Evolutionary conservation across 2,113 vertebrate genomes (phyloP), one percentile per base, ranked within the genome.

Genomic region (Larimichthys polyactis): DNA sequence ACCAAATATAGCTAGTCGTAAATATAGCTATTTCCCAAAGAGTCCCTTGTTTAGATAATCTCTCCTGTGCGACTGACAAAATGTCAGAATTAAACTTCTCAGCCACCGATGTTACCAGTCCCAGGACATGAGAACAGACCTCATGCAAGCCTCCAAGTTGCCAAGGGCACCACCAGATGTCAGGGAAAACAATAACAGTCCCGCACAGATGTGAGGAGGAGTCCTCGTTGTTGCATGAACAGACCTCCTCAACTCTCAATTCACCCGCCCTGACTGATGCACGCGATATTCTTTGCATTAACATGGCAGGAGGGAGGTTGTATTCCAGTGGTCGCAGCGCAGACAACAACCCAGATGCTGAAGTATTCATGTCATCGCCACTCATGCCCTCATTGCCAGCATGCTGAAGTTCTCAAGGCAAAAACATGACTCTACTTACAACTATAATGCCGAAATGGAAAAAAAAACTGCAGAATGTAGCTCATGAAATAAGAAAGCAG

Each of bases 91-190:
- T 24, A 40, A 36, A 49, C 40, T 58, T 64, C 43, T 27, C 48
- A 76, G 22, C 20, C 46, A 14, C 15, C 69, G 67, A 80, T 79
- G 44, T 62, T 58, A 71, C 62, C 46, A 20, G 84, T 75, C 52
- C 49, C n/a, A 19, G 36, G 43, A 86, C 78, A 73, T 72, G 78
- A 79, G 86, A 82, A 32, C 11, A 70, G 65, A 71, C 71, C 62
- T 72, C 73, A 72, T 84, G 67, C 65, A 24, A 78, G 64, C 40
- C 81, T 74, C 64, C 44, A 32, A 68, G 48, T 62, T 72, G 86
- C 89, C 83, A 44, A 46, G 71, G 90, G 86, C 87, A 87, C 36
- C 43, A 67, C 64, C 92, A 92, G 89, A 94, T 93, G 89, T 92
- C 76, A 51, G 24, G 15, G 79, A 46, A 77, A 83, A 89, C 79